Evolutionary conservation across 1,140 invertebrate genomes (phyloP).

Genomic region (Lamellibrachia luymesi): DNA sequence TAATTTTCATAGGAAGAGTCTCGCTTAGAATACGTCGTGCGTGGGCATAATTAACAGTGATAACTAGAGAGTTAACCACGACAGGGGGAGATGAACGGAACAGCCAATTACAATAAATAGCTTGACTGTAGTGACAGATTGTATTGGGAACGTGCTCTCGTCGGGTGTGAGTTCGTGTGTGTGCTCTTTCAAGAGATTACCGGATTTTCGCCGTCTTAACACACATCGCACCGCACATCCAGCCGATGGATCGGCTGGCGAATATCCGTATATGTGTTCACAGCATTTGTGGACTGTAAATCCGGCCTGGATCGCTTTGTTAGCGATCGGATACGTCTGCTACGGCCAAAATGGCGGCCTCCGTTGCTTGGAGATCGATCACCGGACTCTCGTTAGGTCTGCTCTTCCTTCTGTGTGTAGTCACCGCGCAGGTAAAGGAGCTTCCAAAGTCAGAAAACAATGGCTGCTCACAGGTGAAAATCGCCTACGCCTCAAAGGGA

Average conservation of each 20-base stretch:
- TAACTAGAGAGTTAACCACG: background rate
- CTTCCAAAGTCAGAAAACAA: slow-evolving; percentile 6
- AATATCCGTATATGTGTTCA: background rate
- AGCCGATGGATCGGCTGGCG: background rate
- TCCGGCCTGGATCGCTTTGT: background rate
- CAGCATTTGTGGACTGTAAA: background rate
- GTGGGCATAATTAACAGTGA: background rate
- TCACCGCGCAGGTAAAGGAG: slow-evolving; percentile 7
- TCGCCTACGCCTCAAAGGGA: background rate
- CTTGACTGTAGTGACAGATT: background rate
- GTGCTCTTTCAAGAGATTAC: background rate
- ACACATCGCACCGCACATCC: background rate
- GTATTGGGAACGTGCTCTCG: background rate
- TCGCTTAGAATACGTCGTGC: background rate
- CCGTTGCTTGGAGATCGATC: background rate
- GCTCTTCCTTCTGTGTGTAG: background rate
- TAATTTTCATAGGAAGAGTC: background rate
- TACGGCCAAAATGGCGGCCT: background rate
- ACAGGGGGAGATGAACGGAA: background rate
- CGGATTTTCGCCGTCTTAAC: background rate
- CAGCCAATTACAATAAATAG: background rate
- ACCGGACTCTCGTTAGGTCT: background rate
- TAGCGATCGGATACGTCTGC: background rate
- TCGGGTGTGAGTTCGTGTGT: background rate
- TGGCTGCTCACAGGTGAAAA: slow-evolving; percentile 9